Percentiles rank a stretch among this genome's conserved stretches.
Conservation (phyloP, 2,797 vertebrate genomes). For the Acrossocheilus wenchowensis region DNA sequence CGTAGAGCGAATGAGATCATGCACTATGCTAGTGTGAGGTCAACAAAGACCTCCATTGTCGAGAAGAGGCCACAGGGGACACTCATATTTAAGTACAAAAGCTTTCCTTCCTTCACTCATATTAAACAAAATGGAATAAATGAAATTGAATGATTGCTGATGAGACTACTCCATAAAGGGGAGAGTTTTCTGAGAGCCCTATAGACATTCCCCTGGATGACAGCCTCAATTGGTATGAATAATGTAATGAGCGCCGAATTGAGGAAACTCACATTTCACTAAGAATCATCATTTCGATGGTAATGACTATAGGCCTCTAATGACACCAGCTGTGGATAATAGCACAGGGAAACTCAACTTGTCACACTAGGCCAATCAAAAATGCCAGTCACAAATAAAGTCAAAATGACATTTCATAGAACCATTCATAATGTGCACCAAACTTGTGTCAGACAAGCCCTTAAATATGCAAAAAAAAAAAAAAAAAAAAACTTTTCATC, state of each 20-base stretch:
- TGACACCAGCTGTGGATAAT: conserved; percentile 38
- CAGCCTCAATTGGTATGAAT: conserved; percentile 60
- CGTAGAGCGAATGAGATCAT: background rate
- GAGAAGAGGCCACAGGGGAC: conserved; percentile 27
- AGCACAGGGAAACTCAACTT: conserved; percentile 33
- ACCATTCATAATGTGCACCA: background rate
- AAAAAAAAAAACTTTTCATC: background rate
- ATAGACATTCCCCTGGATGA: conserved; percentile 54
- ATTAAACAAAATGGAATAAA: conserved; percentile 64
- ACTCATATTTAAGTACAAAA: conserved; percentile 57
- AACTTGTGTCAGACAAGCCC: background rate
- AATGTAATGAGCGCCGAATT: conserved; percentile 44
- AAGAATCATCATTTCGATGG: conserved; percentile 50
- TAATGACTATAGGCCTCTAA: conserved; percentile 47
- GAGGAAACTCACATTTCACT: conserved; percentile 46
- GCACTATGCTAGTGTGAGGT: conserved; percentile 6
- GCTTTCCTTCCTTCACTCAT: conserved; percentile 53
- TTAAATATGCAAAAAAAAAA: background rate
- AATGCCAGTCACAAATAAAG: background rate
- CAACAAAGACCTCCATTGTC: background rate
- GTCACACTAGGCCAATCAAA: conserved; percentile 23
- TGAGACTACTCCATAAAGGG: conserved; percentile 60
- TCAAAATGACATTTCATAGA: conserved; percentile 11
- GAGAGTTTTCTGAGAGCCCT: conserved; percentile 56
- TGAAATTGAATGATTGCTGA: conserved; percentile 67